phyloP scores from a whole-genome alignment of 2,797 vertebrate genomes.

The Phyllotis vaccarum region DNA sequence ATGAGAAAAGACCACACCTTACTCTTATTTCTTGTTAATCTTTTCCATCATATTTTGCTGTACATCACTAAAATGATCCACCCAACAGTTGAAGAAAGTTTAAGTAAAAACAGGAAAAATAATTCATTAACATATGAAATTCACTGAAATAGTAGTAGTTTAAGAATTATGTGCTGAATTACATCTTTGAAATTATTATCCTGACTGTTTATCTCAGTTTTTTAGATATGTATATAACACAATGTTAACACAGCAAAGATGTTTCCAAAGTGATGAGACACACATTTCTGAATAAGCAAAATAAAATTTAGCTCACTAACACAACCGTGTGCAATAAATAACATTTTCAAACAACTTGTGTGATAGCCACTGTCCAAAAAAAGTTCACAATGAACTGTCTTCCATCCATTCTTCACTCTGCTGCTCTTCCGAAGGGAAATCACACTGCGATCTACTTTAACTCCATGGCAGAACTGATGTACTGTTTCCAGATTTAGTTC shows the following conservation, averaged over 20 bases:
- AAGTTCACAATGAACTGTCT: background rate
- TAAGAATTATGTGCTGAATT: slow-evolving; percentile 30
- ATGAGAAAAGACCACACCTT: background rate
- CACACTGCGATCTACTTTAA: background rate
- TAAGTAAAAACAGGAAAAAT: slow-evolving; percentile 4
- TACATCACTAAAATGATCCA: background rate
- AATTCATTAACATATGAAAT: slow-evolving; percentile 51
- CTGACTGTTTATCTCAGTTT: slow-evolving; percentile 31
- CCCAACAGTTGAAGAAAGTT: background rate
- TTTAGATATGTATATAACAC: background rate
- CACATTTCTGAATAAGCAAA: background rate
- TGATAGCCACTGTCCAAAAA: background rate
- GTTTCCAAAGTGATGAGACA: background rate
- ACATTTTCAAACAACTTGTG: background rate
- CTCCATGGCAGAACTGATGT: too few relatives aligned
- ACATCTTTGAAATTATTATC: background rate
- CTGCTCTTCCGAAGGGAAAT: background rate
- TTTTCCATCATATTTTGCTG: background rate
- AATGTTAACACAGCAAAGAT: background rate
- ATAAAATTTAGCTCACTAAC: slow-evolving; percentile 13
- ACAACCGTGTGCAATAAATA: background rate
- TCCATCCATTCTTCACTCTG: background rate
- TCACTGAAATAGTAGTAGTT: slow-evolving; percentile 27
- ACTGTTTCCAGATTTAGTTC: background rate
- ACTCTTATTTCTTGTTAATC: background rate